phyloP scores from a whole-genome alignment of 2,113 vertebrate genomes.

The Anguilla rostrata region DNA sequence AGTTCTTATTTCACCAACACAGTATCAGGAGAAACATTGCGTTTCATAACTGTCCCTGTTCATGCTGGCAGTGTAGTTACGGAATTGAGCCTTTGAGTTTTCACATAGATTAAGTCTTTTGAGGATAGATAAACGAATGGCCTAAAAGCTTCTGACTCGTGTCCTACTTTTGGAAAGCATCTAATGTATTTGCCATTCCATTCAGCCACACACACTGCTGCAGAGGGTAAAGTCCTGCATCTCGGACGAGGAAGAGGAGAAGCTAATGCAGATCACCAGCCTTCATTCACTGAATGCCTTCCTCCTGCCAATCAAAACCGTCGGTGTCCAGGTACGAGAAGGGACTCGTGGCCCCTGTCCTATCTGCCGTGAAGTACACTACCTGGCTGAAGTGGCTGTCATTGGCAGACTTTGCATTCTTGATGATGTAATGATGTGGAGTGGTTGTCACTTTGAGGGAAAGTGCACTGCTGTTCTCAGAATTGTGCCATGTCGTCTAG shows the following conservation, averaged over 20 bases:
- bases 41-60: too few species aligned
- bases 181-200: background rate
- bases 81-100: too few species aligned
- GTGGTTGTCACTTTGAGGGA: background rate
- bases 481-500: background rate
- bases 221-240: slow-evolving; percentile 97
- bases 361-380: background rate
- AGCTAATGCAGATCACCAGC: slow-evolving; percentile 97
- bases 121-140: background rate
- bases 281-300: slow-evolving; percentile 98
- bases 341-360: background rate
- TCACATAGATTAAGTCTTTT: background rate
- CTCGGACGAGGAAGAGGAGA: slow-evolving; percentile 95
- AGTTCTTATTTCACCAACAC: background rate
- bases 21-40: background rate
- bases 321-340: slow-evolving; percentile 89
- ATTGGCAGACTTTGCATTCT: background rate
- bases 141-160: background rate
- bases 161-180: background rate
- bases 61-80: too few species aligned
- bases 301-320: slow-evolving; percentile 96
- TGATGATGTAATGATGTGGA: background rate
- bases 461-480: background rate
- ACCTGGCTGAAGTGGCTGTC: background rate
- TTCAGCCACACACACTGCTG: slow-evolving; percentile 88